A percentile compares a stretch with the other conserved stretches of the same genome.
Evolutionary conservation across 2,113 vertebrate species (phyloP).

Genomic region (Neodontobutis hainanensis): DNA sequence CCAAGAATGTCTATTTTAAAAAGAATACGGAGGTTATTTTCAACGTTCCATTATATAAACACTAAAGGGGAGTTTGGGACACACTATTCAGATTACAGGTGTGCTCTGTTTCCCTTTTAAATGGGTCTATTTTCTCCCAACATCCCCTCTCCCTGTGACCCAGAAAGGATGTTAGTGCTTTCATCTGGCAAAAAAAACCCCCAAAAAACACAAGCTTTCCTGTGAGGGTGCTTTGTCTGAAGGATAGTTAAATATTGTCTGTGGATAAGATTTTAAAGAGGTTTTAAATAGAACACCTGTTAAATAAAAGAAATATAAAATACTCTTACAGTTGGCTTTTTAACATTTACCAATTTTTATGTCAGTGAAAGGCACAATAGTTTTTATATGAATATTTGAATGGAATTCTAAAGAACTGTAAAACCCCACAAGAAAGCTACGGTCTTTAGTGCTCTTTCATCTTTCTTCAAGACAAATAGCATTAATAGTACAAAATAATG

Average conservation of each 20-base stretch:
- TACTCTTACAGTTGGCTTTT: not conserved
- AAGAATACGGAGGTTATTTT: slow-evolving; percentile 9
- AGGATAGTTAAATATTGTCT: slow-evolving; percentile 14
- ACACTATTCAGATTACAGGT: slow-evolving; percentile 29
- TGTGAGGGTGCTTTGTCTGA: slow-evolving; percentile 9
- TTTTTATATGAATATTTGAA: no score
- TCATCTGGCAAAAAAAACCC: slow-evolving; percentile 26
- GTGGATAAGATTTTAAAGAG: not conserved
- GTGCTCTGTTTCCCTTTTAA: slow-evolving; percentile 26
- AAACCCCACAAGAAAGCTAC: no score
- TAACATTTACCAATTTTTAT: no score
- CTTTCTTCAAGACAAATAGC: no score
- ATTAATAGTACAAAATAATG: no score
- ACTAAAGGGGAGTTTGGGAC: slow-evolving; percentile 13
- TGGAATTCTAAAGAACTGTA: no score
- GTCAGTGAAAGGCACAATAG: no score
- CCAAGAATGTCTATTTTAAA: not conserved
- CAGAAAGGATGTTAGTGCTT: slow-evolving; percentile 28
- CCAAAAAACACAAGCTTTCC: slow-evolving; percentile 39
- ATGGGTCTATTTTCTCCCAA: slow-evolving; percentile 1
- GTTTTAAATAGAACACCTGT: not conserved
- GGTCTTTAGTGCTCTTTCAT: no score
- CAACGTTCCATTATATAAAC: slow-evolving; percentile 1
- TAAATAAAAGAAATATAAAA: not conserved
- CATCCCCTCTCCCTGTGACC: slow-evolving; percentile 37